Evolutionary conservation across 2,888 invertebrate species (phyloP).

Genomic region (Gari tellinella): DNA sequence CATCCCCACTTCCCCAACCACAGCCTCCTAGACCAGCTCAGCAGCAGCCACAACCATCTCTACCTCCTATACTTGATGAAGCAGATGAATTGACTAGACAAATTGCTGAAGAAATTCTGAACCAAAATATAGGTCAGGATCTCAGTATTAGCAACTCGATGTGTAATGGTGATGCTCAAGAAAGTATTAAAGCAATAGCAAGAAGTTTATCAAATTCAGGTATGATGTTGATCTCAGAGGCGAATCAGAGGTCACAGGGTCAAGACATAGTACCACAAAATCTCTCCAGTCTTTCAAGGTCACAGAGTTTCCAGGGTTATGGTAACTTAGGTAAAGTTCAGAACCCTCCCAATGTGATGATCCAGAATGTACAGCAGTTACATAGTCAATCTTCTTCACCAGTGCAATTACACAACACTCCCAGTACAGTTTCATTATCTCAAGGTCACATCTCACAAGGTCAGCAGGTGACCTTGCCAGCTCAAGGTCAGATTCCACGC

Average conservation of each 20-base stretch:
- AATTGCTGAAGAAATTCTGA: constrained; percentile 67
- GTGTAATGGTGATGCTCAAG: constrained; percentile 59
- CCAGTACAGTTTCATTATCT: neutral
- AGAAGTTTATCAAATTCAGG: constrained; percentile 63
- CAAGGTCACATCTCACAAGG: constrained; percentile 8
- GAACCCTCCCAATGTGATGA: constrained; percentile 43
- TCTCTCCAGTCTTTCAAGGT: constrained; percentile 25
- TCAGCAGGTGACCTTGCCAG: neutral
- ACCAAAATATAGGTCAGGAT: constrained; percentile 43
- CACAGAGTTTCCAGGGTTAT: constrained; percentile 27
- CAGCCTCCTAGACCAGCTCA: constrained; percentile 8
- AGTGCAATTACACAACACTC: constrained; percentile 3
- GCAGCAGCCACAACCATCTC: constrained; percentile 14
- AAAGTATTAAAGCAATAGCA: constrained; percentile 65
- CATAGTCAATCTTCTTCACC: neutral
- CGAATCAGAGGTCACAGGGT: constrained; percentile 27
- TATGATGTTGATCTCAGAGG: constrained; percentile 49
- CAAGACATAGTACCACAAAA: constrained; percentile 1
- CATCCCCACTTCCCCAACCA: constrained; percentile 9
- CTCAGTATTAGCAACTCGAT: constrained; percentile 25
- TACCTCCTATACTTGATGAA: constrained; percentile 53
- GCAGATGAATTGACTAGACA: constrained; percentile 74
- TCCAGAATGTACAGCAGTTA: constrained; percentile 26
- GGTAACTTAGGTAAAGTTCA: constrained; percentile 27
- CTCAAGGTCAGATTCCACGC: constrained; percentile 18